These are phyloP conservation scores for Formicarius rufipectus DNA, from an alignment of 2,113 vertebrate genomes.

Conservation along the genomic window DNA sequence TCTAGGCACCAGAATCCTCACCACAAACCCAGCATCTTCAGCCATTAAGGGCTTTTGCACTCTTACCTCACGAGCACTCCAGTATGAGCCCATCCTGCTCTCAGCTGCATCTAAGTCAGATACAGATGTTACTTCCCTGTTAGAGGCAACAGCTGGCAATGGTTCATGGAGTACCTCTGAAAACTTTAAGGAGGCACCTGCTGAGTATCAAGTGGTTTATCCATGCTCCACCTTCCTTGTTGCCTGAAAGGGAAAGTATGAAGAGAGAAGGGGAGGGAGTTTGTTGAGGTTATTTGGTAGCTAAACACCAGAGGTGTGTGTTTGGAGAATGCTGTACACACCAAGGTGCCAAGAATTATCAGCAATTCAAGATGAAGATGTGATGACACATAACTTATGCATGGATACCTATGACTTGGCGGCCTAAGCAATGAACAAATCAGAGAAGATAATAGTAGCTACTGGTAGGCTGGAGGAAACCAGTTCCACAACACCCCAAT, in stretches of 20 bases:
- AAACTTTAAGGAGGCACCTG: neutral
- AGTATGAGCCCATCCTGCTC: constrained; percentile 39
- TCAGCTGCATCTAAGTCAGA: neutral
- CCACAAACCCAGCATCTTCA: neutral
- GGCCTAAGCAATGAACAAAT: neutral
- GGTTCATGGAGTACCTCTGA: neutral
- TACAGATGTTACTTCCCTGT: neutral
- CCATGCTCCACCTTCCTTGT: constrained; percentile 4
- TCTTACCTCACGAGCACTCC: constrained; percentile 21
- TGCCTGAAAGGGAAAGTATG: constrained; percentile 15
- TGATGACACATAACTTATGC: neutral
- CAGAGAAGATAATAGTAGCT: neutral
- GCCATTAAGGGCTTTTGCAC: neutral
- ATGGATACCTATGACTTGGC: neutral
- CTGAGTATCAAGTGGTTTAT: neutral
- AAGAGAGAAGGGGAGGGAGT: neutral
- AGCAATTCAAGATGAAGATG: neutral
- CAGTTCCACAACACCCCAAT: neutral
- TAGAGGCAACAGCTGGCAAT: neutral
- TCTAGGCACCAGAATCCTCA: neutral
- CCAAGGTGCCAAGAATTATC: neutral
- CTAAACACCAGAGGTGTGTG: neutral
- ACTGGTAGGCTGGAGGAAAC: neutral
- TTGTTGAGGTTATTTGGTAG: neutral
- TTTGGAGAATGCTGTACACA: neutral